Conservation (phyloP, 2,797 vertebrate species). For the Salarias fasciatus region DNA sequence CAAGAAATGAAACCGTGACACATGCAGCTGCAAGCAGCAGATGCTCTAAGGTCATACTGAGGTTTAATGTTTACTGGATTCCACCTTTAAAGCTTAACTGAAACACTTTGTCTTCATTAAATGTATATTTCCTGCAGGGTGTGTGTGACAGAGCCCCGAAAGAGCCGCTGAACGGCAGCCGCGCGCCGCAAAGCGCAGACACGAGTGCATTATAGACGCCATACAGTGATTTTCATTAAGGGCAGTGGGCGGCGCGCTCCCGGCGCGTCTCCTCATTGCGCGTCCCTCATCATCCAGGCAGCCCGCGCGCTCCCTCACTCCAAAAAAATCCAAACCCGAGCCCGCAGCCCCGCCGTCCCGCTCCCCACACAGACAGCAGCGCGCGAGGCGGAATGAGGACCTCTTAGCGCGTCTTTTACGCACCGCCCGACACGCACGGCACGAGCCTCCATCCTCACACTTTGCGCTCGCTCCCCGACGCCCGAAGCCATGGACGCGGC, state of each 20-base stretch:
- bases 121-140: too few relatives aligned
- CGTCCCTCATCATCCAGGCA: slow-evolving; percentile 35
- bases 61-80: too few relatives aligned
- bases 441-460: slow-evolving; percentile 20
- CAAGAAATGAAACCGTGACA: too few relatives aligned
- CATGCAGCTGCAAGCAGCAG: too few relatives aligned
- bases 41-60: too few relatives aligned
- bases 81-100: too few relatives aligned
- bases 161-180: background rate
- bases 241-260: slow-evolving; percentile 74
- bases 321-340: slow-evolving; percentile 19
- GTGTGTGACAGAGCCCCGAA: too few relatives aligned
- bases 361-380: slow-evolving; percentile 37
- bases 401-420: slow-evolving; percentile 63
- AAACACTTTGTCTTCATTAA: too few relatives aligned
- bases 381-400: slow-evolving; percentile 59
- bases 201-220: slow-evolving; percentile 21
- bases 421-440: too few relatives aligned
- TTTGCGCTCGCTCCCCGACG: slow-evolving; percentile 37
- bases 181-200: background rate
- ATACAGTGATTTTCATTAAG: slow-evolving; percentile 48
- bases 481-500: slow-evolving; percentile 78
- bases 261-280: slow-evolving; percentile 40
- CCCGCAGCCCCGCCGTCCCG: slow-evolving; percentile 11
- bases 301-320: slow-evolving; percentile 29